Evolutionary conservation across 2,113 vertebrate genomes (phyloP).

Genomic region (Tachycineta bicolor): DNA sequence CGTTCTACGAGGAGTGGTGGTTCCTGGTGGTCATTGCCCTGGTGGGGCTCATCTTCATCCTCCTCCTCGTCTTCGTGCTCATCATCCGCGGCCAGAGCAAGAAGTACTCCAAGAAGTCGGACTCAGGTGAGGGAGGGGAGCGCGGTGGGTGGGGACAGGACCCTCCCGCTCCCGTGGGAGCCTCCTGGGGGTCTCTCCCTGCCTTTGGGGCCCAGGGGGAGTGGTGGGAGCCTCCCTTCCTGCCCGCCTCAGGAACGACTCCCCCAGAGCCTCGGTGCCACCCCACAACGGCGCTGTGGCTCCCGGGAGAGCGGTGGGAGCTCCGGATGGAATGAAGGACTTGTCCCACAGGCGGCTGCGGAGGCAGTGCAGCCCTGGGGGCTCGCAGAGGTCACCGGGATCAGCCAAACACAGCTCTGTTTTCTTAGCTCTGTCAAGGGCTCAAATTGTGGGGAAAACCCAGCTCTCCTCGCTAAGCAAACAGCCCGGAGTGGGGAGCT

Average conservation of each 20-base stretch:
- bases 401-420: slow-evolving; percentile 51
- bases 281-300: not conserved
- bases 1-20: slow-evolving; percentile 98
- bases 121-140: slow-evolving; percentile 80
- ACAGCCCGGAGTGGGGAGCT: not conserved
- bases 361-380: not conserved
- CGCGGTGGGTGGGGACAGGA: not conserved
- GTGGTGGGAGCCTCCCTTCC: not conserved
- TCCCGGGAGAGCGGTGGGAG: not conserved
- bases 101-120: slow-evolving; percentile 94
- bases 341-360: not conserved
- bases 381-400: slow-evolving; percentile 15
- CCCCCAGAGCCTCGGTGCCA: not conserved
- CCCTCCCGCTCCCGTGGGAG: not conserved
- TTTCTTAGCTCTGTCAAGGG: slow-evolving; percentile 49
- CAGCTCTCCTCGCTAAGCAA: slow-evolving; percentile 14
- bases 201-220: not conserved
- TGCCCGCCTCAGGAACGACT: not conserved
- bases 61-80: slow-evolving; percentile 93
- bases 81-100: slow-evolving; percentile 96
- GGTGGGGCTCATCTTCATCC: slow-evolving; percentile 95
- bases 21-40: slow-evolving; percentile 95
- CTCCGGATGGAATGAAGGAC: not conserved
- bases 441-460: slow-evolving; percentile 63
- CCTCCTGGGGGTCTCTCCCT: not conserved